These are phyloP conservation scores for Ageneiosus marmoratus DNA, from an alignment of 2,113 vertebrate genomes.

Conservation along the genomic window DNA sequence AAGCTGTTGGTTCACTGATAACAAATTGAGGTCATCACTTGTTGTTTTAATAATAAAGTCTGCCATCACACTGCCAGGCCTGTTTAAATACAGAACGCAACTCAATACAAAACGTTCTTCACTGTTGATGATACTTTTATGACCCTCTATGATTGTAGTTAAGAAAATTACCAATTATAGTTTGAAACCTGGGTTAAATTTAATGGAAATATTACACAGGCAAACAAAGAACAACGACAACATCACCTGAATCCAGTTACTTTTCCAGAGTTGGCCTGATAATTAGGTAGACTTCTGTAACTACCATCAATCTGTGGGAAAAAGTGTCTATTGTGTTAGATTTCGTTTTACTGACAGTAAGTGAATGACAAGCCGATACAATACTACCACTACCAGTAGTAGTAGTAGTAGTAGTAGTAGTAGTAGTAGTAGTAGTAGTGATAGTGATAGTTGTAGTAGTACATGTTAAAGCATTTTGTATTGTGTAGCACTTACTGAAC, in stretches of 20 bases:
- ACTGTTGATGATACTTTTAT: not conserved
- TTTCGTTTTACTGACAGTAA: not conserved
- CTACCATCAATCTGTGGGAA: not conserved
- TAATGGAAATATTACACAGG: not conserved
- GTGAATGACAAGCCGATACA: too few species aligned
- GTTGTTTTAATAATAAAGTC: constrained; percentile 31
- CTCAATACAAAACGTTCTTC: not conserved
- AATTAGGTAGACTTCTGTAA: not conserved
- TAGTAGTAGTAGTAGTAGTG: not conserved
- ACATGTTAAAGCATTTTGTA: not conserved
- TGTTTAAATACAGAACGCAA: not conserved
- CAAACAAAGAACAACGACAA: not conserved
- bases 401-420: not conserved
- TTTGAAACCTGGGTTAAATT: not conserved
- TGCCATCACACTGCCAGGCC: constrained; percentile 37
- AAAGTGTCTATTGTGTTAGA: not conserved
- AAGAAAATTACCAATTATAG: not conserved
- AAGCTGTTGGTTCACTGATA: not conserved
- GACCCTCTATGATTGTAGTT: not conserved
- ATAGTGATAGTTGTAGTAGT: not conserved
- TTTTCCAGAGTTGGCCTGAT: constrained; percentile 1
- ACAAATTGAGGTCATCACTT: not conserved
- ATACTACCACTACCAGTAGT: not conserved
- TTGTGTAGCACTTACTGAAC: constrained; percentile 30
- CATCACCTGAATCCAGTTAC: constrained; percentile 34